Percentiles rank a stretch among this genome's conserved stretches.
phyloP scores from a whole-genome alignment of 2,888 invertebrate species.

The Agrochola litura region DNA sequence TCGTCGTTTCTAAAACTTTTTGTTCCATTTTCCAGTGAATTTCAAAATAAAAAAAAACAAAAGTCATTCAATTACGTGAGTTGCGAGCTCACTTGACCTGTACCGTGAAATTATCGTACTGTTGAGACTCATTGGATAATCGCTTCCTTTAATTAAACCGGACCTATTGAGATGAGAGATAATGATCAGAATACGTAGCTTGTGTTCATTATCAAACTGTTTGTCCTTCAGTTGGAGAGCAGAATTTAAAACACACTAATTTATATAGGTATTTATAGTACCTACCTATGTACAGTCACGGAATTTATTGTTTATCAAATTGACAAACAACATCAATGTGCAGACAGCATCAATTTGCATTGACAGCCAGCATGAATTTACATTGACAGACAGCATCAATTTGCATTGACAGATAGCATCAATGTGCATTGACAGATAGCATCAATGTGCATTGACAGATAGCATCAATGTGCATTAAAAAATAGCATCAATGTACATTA shows the following conservation, averaged over 20 bases:
- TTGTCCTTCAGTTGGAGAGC: background rate
- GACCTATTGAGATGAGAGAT: constrained; percentile 1
- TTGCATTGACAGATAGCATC: background rate
- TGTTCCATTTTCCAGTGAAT: background rate
- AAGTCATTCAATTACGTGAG: constrained; percentile 53
- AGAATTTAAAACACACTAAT: background rate
- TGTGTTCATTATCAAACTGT: constrained; percentile 2
- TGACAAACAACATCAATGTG: background rate
- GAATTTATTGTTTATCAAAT: background rate
- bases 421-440: background rate
- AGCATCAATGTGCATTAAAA: background rate
- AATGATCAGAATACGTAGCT: constrained; percentile 15
- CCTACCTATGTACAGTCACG: background rate
- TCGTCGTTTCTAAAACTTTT: too few relatives aligned
- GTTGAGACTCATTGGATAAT: constrained; percentile 52
- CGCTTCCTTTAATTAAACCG: constrained; percentile 35
- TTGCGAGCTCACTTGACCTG: constrained; percentile 51
- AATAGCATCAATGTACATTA: background rate
- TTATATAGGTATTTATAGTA: background rate
- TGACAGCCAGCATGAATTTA: background rate
- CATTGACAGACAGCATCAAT: too few relatives aligned
- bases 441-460: background rate
- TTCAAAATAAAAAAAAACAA: too few relatives aligned
- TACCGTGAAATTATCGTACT: constrained; percentile 34
- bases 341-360: background rate